A percentile compares a stretch with the other conserved stretches of the same genome.
These are phyloP conservation scores for Drosophila mimica DNA, from an alignment of 2,888 invertebrate genomes.

Conservation along the genomic window DNA sequence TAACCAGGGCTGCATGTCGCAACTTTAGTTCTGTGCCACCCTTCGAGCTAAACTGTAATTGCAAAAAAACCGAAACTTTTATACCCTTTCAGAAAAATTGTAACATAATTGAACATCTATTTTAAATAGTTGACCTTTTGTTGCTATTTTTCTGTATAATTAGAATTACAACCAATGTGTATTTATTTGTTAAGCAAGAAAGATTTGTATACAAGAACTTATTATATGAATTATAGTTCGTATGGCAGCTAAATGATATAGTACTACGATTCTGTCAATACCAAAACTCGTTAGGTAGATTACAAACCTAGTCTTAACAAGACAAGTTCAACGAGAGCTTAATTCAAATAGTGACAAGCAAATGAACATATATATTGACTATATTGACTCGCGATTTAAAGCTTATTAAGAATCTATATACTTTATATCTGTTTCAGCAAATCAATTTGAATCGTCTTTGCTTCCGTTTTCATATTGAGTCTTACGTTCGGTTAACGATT, in stretches of 20 bases:
- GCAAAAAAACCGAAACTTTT: too few relatives aligned
- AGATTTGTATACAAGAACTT: background rate
- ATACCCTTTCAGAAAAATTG: too few relatives aligned
- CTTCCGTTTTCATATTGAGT: too few relatives aligned
- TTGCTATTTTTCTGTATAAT: too few relatives aligned
- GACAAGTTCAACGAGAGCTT: background rate
- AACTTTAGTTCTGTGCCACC: constrained; percentile 16
- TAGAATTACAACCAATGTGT: too few relatives aligned
- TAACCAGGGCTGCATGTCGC: constrained; percentile 5
- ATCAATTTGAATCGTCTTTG: too few relatives aligned
- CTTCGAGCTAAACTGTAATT: constrained; percentile 44
- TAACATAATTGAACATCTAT: too few relatives aligned
- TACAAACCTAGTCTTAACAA: background rate
- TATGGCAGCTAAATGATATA: background rate
- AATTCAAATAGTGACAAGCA: background rate
- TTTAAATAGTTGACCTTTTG: too few relatives aligned
- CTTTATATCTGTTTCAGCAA: background rate
- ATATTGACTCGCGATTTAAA: background rate
- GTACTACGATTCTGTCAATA: too few relatives aligned
- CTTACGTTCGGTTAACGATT: background rate
- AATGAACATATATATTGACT: background rate
- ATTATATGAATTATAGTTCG: too few relatives aligned
- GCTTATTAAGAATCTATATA: background rate
- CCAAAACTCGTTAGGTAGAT: background rate
- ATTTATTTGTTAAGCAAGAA: background rate